A percentile compares a stretch with the other conserved stretches of the same genome.
Evolutionary conservation across 2,797 vertebrate genomes (phyloP).

Genomic region (Tapera naevia): DNA sequence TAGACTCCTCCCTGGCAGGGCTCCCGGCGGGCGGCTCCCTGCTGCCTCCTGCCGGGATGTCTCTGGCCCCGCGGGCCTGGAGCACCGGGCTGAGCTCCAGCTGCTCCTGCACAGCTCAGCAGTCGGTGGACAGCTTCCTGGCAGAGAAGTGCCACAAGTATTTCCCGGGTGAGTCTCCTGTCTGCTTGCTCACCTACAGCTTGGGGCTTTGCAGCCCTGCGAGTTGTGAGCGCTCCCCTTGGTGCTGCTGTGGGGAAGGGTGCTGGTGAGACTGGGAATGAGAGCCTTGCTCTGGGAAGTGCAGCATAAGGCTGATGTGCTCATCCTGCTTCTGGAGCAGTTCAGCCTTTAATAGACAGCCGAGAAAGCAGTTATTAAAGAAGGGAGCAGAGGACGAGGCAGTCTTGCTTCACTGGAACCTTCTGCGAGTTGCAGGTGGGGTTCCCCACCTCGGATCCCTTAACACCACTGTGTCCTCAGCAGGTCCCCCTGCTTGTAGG

Average conservation of each 20-base stretch:
- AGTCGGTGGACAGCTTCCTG: conserved; percentile 75
- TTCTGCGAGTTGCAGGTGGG: neutral
- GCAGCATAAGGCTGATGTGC: neutral
- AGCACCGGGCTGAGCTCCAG: neutral
- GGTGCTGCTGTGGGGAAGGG: neutral
- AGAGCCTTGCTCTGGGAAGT: neutral
- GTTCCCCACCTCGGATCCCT: neutral
- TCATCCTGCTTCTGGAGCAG: neutral
- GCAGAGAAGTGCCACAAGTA: conserved; percentile 84
- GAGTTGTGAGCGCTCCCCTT: accelerated
- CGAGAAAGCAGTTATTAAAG: neutral
- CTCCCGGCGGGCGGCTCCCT: neutral
- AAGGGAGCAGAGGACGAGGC: neutral
- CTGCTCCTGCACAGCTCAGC: neutral
- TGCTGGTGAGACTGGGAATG: neutral
- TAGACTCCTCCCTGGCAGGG: neutral
- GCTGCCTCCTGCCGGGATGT: neutral
- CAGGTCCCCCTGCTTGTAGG: neutral
- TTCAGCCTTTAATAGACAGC: neutral
- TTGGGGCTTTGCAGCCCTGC: neutral
- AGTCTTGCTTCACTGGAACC: neutral
- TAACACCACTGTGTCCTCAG: accelerated
- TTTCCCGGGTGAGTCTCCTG: conserved; percentile 80
- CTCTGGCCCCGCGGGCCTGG: conserved; percentile 71
- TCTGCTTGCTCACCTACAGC: accelerated